A percentile compares a stretch with the other conserved stretches of the same genome.
phyloP scores from a whole-genome alignment of 2,797 vertebrate species.

The Phataginus tetradactyla region DNA sequence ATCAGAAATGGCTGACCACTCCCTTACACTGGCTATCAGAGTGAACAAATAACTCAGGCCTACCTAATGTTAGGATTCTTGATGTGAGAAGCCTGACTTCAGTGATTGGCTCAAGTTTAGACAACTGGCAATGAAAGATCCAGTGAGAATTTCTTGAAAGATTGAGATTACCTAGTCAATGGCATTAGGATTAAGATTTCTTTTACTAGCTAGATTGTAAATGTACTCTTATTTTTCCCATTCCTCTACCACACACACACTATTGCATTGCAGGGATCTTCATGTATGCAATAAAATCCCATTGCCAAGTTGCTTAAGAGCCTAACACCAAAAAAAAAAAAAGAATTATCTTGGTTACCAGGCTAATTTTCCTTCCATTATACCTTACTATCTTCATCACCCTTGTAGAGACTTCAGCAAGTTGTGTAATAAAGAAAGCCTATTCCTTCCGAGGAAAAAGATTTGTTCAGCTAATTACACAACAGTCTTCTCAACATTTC shows the following conservation, averaged over 20 bases:
- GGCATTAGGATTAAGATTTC: not conserved
- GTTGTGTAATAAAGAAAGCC: not conserved
- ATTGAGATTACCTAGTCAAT: not conserved
- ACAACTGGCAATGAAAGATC: not conserved
- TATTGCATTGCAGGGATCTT: not conserved
- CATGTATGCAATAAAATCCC: slow-evolving; percentile 17
- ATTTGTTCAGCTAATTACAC: slow-evolving; percentile 6
- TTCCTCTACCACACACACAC: not conserved
- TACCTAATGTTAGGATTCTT: not conserved
- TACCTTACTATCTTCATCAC: not conserved
- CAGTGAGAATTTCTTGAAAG: not conserved
- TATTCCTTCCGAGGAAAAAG: slow-evolving; percentile 13
- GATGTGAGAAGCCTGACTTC: not conserved
- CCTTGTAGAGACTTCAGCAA: slow-evolving; percentile 18
- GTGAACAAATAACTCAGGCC: not conserved
- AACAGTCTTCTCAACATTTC: not conserved
- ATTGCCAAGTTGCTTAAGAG: slow-evolving; percentile 29
- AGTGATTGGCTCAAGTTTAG: not conserved
- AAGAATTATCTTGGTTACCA: not conserved
- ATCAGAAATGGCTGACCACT: not conserved
- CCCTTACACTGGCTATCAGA: not conserved
- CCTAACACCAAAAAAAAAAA: not conserved
- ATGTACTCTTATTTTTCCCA: not conserved
- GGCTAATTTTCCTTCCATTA: not conserved
- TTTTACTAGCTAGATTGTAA: not conserved